These are phyloP conservation scores for human (Homo sapiens) DNA, from an alignment of 2,113 vertebrate species.

Conservation along the genomic window GRCh38 chrX:114171001-114171500, in stretches of 20 bases:
- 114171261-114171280: background rate
- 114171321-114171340: background rate
- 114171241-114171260: background rate
- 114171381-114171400: background rate
- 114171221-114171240: background rate
- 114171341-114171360: background rate
- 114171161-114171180: background rate
- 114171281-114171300: background rate
- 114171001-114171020: background rate
- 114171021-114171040: background rate
- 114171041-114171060: background rate
- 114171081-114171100: background rate
- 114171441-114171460: background rate
- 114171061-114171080: background rate
- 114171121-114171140: background rate
- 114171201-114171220: background rate
- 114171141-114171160: background rate
- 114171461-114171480: background rate
- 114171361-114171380: background rate
- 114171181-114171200: background rate
- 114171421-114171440: background rate
- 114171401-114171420: background rate
- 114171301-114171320: background rate
- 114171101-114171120: background rate
- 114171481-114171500: background rate